Evolutionary conservation across 2,888 invertebrate genomes (phyloP).

Genomic region (Leptura quadrifasciata): DNA sequence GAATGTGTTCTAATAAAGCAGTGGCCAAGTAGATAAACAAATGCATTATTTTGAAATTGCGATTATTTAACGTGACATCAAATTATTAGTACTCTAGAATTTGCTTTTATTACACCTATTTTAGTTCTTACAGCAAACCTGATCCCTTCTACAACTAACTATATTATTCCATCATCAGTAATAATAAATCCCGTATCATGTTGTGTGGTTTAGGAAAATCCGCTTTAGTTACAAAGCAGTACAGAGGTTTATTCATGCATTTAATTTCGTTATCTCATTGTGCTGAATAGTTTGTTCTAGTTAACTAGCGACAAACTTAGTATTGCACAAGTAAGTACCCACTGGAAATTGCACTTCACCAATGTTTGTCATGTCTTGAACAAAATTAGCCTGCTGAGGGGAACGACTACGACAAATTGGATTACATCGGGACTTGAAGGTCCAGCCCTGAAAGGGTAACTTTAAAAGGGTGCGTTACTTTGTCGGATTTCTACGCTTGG

Average conservation of each 20-base stretch:
- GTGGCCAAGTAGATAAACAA: too few species aligned
- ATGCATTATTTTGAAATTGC: too few species aligned
- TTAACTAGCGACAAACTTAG: conserved; percentile 50
- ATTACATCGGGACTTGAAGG: conserved; percentile 44
- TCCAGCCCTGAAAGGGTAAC: background rate
- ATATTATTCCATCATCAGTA: background rate
- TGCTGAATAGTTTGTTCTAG: conserved; percentile 50
- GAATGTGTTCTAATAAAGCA: too few species aligned
- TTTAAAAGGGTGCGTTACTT: conserved; percentile 2
- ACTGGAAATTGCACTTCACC: conserved; percentile 57
- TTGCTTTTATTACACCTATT: background rate
- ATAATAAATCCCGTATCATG: conserved; percentile 3
- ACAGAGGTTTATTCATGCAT: conserved; percentile 33
- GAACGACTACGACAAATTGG: conserved; percentile 54
- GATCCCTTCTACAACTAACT: background rate
- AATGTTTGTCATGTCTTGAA: conserved; percentile 58
- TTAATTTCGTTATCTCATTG: conserved; percentile 54
- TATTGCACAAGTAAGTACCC: conserved; percentile 49
- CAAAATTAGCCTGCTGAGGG: conserved; percentile 56
- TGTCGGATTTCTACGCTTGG: background rate
- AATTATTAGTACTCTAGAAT: background rate
- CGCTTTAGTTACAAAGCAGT: conserved; percentile 15
- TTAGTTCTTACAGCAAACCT: background rate
- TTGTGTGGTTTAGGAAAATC: conserved; percentile 10
- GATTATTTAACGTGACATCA: too few species aligned